These are phyloP conservation scores for Xestia sexstrigata DNA, from an alignment of 2,888 invertebrate genomes.

Conservation along the genomic window DNA sequence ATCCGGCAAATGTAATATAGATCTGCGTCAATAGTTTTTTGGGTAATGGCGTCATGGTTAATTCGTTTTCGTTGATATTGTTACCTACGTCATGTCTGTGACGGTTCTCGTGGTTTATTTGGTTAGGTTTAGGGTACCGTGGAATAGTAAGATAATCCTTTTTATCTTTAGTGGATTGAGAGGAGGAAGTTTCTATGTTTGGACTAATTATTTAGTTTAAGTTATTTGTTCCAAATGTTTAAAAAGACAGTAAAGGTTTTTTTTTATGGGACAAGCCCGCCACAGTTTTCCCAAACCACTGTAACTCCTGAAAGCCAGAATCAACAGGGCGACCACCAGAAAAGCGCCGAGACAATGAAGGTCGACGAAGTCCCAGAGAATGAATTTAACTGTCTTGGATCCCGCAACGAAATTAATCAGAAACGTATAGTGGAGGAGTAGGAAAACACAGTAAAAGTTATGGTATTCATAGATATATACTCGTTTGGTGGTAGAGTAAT, in stretches of 20 bases:
- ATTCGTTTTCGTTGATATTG: conserved; percentile 21
- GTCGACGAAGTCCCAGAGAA: too few species aligned
- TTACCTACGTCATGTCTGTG: conserved; percentile 35
- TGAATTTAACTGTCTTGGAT: too few species aligned
- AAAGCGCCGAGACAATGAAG: too few species aligned
- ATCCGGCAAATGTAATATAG: conserved; percentile 14
- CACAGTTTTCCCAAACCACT: too few species aligned
- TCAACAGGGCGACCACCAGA: too few species aligned
- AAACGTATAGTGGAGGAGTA: too few species aligned
- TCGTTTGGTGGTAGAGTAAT: neutral
- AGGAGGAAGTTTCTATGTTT: neutral
- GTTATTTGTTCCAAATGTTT: neutral
- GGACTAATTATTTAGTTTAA: neutral
- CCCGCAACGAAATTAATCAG: too few species aligned
- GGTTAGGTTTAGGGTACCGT: conserved; percentile 42
- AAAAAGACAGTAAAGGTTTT: neutral
- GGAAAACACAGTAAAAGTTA: too few species aligned
- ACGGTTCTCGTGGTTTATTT: conserved; percentile 41
- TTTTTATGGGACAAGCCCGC: too few species aligned
- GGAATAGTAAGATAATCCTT: neutral
- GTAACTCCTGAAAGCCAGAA: too few species aligned
- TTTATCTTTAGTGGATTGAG: neutral
- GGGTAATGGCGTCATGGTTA: conserved; percentile 40
- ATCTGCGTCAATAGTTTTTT: conserved; percentile 48
- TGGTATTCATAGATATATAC: neutral